Evolutionary conservation across 37 sponge, comb jelly and placozoan genomes (phyloP).

Genomic region (Diacarnus erythraeanus): DNA sequence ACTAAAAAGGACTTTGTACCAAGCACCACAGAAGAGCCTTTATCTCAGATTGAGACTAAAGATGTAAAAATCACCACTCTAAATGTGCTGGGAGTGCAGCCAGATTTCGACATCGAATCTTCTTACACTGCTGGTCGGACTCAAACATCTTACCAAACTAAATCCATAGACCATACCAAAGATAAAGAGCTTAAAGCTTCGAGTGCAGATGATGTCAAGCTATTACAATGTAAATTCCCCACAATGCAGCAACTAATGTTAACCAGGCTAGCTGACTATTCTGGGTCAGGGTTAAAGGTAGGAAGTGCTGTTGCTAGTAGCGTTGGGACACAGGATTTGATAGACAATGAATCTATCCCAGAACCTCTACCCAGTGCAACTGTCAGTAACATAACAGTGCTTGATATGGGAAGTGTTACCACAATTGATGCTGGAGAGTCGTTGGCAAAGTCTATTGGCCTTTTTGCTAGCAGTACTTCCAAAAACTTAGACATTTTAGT

Average conservation of each 20-base stretch:
- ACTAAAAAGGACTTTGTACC: background rate
- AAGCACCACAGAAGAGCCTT: background rate
- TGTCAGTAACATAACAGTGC: slow-evolving; percentile 8
- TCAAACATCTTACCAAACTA: background rate
- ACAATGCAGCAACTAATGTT: background rate
- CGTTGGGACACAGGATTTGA: slow-evolving; percentile 50
- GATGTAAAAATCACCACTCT: slow-evolving; percentile 17
- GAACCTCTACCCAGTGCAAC: slow-evolving; percentile 11
- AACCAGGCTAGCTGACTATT: background rate
- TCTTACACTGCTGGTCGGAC: slow-evolving; percentile 7
- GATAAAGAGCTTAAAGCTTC: background rate
- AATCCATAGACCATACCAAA: background rate
- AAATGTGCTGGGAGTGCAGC: slow-evolving; percentile 69
- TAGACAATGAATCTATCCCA: slow-evolving; percentile 53
- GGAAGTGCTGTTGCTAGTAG: background rate
- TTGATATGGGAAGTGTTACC: slow-evolving; percentile 2
- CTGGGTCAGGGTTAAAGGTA: background rate
- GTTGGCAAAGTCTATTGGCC: background rate
- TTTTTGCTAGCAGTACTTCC: background rate
- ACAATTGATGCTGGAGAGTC: slow-evolving; percentile 13
- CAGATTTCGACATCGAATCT: slow-evolving; percentile 39
- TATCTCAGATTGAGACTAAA: background rate
- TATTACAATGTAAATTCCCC: background rate
- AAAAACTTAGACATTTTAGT: background rate
- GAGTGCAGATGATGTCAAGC: background rate